These are phyloP conservation scores for Hoplodrina blanda DNA, from an alignment of 2,888 invertebrate species.

Conservation along the genomic window DNA sequence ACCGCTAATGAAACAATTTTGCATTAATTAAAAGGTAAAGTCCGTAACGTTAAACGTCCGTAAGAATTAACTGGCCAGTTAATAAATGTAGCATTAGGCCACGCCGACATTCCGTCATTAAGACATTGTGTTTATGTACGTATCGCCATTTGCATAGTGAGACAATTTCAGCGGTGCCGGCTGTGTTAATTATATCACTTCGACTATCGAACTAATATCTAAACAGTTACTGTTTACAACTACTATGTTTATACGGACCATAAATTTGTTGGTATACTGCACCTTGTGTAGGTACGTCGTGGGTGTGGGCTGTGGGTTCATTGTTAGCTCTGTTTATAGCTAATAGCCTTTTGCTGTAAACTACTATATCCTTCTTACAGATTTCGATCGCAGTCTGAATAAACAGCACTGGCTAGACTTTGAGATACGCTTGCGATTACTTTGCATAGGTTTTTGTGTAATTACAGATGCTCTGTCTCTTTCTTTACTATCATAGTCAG, in stretches of 20 bases:
- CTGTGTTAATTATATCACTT: conserved; percentile 50
- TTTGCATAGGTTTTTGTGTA: too few species aligned
- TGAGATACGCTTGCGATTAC: too few species aligned
- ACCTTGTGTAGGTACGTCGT: conserved; percentile 27
- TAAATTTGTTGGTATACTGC: conserved; percentile 42
- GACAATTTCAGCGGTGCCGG: conserved; percentile 43
- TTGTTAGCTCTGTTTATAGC: conserved; percentile 14
- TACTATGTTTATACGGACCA: conserved; percentile 32
- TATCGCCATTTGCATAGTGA: conserved; percentile 53
- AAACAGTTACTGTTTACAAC: conserved; percentile 35
- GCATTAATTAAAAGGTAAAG: conserved; percentile 17
- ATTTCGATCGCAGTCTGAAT: neutral
- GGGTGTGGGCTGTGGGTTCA: conserved; percentile 34
- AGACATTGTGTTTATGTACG: conserved; percentile 59
- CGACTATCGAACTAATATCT: conserved; percentile 38
- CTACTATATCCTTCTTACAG: neutral
- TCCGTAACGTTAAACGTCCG: conserved; percentile 6
- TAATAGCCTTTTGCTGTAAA: conserved; percentile 34
- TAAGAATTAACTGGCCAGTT: conserved; percentile 40
- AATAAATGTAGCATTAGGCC: conserved; percentile 52
- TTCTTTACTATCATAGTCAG: too few species aligned
- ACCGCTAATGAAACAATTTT: conserved; percentile 3
- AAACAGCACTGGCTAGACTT: too few species aligned
- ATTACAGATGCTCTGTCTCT: too few species aligned
- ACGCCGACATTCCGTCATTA: conserved; percentile 58